Base-by-base conservation (phyloP, 2,113 vertebrate species). In the Alaudala cheleensis region DNA sequence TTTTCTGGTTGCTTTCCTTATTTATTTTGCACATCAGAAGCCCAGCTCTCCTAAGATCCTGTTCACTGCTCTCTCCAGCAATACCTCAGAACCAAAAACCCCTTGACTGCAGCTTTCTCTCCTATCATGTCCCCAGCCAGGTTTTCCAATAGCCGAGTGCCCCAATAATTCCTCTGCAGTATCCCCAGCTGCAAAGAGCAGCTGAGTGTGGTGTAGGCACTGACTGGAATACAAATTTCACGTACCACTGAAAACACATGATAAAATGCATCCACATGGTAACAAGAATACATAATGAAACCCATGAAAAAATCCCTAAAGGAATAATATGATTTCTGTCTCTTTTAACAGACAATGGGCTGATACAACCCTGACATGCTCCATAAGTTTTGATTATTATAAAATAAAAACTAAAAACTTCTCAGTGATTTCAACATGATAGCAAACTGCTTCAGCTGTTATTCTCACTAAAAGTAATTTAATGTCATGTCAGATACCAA, bases 201-300 rank as follows among this genome's bases (percentile, higher is more conserved):
- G 64, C 58, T 10, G 34, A 72, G 14, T 8, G 6, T 62, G 53
- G 2, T 58, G 14, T 6, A 66, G 34, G 39, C 51, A 64, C 45
- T 62, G 80, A 62, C 57, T 81, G 26, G 78, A 88, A 95, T 87
- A 93, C 20, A 62, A 91, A 84, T 81, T 84, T 2, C 42, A 47
- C 25, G 6, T 34, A 37, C 39, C 50, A 33, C 21, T 65, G n/a
- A 31, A 86, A 93, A 85, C 0, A 1, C 51, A 61, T 49, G 58
- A 37, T 31, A 56, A 92, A 31, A 66, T 78, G 44, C 3, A 2
- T 12, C 40, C 64, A 81, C 42, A 34, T 20, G 14, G 20, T 40
- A 13, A 49, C 40, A 82, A 69, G 79, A 94, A 88, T 65, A 90
- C 62, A 92, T 91, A 83, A 91, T 54, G 44, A 95, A 97, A 95